These are phyloP conservation scores for Phyllotreta striolata DNA, from an alignment of 2,888 invertebrate species.

Conservation along the genomic window DNA sequence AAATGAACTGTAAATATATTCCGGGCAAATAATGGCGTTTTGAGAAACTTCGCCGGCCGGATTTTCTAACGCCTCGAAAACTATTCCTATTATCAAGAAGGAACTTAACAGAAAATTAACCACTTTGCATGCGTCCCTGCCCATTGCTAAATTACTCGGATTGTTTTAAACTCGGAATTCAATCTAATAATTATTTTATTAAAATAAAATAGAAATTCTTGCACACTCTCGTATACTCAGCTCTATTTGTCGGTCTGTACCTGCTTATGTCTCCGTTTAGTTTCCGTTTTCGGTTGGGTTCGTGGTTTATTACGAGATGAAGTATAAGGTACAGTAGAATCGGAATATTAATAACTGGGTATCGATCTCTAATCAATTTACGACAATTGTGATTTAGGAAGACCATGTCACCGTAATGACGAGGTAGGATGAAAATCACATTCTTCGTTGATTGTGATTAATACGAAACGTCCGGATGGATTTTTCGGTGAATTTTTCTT, in stretches of 20 bases:
- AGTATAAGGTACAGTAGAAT: background rate
- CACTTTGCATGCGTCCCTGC: constrained; percentile 39
- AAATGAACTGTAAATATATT: constrained; percentile 45
- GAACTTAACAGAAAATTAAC: constrained; percentile 25
- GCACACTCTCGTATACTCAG: no score
- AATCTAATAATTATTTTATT: no score
- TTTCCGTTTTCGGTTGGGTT: no score
- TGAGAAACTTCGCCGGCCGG: constrained; percentile 34
- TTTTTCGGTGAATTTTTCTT: constrained; percentile 18
- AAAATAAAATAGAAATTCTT: no score
- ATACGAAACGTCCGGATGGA: constrained; percentile 34
- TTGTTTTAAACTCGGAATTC: background rate
- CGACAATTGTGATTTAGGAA: constrained; percentile 25
- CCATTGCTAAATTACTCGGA: constrained; percentile 37
- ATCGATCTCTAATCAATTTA: constrained; percentile 17
- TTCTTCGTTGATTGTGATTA: constrained; percentile 50
- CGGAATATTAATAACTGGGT: constrained; percentile 17
- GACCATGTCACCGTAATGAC: constrained; percentile 47
- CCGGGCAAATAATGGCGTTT: constrained; percentile 40
- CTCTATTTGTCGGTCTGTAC: no score
- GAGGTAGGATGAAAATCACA: constrained; percentile 54
- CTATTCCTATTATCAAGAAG: constrained; percentile 38
- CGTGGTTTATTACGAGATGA: no score
- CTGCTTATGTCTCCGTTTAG: no score
- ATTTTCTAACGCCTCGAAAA: constrained; percentile 35